phyloP scores from a whole-genome alignment of 2,888 invertebrate species.

The Ennomos quercinarius region DNA sequence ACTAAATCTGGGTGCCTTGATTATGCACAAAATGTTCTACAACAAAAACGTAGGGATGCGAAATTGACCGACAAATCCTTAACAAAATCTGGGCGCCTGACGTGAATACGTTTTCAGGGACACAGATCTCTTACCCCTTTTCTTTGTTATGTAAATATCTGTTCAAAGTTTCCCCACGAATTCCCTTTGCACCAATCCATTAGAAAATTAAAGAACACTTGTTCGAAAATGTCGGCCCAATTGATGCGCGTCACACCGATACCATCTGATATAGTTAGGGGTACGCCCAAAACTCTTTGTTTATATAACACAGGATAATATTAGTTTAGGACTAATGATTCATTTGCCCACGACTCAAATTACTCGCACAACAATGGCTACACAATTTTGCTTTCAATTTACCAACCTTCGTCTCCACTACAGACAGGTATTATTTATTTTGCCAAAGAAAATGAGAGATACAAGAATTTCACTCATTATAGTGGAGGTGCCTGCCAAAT shows the following conservation, averaged over 20 bases:
- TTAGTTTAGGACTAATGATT: constrained; percentile 79
- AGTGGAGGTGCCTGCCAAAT: constrained; percentile 28
- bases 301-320: constrained; percentile 69
- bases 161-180: constrained; percentile 73
- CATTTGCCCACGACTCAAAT: constrained; percentile 64
- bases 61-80: constrained; percentile 76
- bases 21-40: constrained; percentile 61
- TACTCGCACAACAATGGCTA: constrained; percentile 51
- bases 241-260: constrained; percentile 37
- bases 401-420: constrained; percentile 33
- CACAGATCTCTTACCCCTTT: constrained; percentile 70
- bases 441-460: constrained; percentile 27
- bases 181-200: constrained; percentile 72
- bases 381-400: constrained; percentile 49
- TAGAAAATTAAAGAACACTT: constrained; percentile 80
- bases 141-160: constrained; percentile 80
- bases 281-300: constrained; percentile 63
- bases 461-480: constrained; percentile 26
- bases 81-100: constrained; percentile 69
- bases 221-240: constrained; percentile 63
- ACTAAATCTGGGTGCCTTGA: constrained; percentile 50
- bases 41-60: constrained; percentile 63
- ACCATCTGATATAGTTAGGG: constrained; percentile 48
- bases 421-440: constrained; percentile 29
- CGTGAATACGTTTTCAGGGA: constrained; percentile 72